Evolutionary conservation across 2,888 invertebrate species (phyloP).

Genomic region (Caenorhabditis japonica): DNA sequence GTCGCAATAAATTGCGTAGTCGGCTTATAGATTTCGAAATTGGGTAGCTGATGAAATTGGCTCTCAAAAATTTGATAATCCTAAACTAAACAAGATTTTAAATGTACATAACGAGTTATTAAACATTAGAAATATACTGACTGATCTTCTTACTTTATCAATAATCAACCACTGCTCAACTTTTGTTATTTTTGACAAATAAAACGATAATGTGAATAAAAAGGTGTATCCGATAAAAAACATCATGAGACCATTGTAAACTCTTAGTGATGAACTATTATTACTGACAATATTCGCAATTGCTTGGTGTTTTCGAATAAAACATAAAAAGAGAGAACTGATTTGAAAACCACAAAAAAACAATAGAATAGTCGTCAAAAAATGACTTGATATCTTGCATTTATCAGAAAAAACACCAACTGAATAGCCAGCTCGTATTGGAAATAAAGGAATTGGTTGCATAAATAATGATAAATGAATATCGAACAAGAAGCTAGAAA

Average conservation of each 20-base stretch:
- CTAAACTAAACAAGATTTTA: background rate
- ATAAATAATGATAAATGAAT: conserved; percentile 25
- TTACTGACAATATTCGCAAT: conserved; percentile 2
- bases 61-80: background rate
- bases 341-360: no score
- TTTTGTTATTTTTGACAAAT: no score
- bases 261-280: background rate
- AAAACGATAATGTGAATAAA: background rate
- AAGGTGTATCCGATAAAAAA: background rate
- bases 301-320: conserved; percentile 13
- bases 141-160: background rate
- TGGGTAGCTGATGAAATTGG: background rate
- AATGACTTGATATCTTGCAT: background rate
- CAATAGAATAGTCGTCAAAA: conserved; percentile 4
- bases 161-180: conserved; percentile 1
- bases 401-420: background rate
- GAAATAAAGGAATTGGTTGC: conserved; percentile 30
- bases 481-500: conserved; percentile 7
- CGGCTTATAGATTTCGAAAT: conserved; percentile 12
- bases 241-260: background rate
- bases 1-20: background rate
- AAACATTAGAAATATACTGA: no score
- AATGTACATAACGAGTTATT: no score
- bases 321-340: conserved; percentile 13
- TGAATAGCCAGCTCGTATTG: conserved; percentile 5